Base-by-base conservation (phyloP, 2,113 vertebrate species). In the Columba janthina region DNA sequence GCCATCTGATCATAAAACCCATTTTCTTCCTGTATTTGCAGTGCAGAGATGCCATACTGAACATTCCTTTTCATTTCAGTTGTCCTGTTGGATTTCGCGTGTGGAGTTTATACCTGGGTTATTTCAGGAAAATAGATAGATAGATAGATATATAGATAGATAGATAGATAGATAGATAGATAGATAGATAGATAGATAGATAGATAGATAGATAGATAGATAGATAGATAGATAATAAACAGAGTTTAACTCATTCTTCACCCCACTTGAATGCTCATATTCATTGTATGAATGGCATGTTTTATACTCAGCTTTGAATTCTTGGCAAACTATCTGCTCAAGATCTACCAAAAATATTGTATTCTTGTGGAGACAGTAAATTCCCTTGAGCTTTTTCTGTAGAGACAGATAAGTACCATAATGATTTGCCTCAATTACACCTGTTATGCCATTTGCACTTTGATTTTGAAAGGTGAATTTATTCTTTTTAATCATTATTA, bases 401-500 rank as follows among this genome's bases (percentile, higher is more conserved):
- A 94, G 88, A 92, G 76, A 77, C 61, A 93, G 76, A 78, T 78
- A 92, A 88, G 53, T n/a, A 75, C 76, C 73, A 69, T 81, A 90
- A 90, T 90, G 44, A 84, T 86, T 92, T 92, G 61, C 85, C 28
- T 95, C 83, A 95, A 81, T 89, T 96, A 95, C 93, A 96, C 96
- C 93, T 96, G 96, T 88, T 96, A 92, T 89, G 79, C 90, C 79
- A 93, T 95, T 96, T 96, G 85, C 80, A 95, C 88, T 96, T 93
- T 84, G 90, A 89, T 92, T 96, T 89, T 89, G 85, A 95, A 94
- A 93, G 73, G 93, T 85, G 76, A 95, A 94, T 93, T 93, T 96
- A 85, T 94, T 90, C 73, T 93, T 95, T 93, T 94, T 93, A 93
- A 93, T 93, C 92, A 70, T 95, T 95, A 96, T 97, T 96, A 96